Conservation (phyloP, 2,888 invertebrate genomes). For the Biston betularia region DNA sequence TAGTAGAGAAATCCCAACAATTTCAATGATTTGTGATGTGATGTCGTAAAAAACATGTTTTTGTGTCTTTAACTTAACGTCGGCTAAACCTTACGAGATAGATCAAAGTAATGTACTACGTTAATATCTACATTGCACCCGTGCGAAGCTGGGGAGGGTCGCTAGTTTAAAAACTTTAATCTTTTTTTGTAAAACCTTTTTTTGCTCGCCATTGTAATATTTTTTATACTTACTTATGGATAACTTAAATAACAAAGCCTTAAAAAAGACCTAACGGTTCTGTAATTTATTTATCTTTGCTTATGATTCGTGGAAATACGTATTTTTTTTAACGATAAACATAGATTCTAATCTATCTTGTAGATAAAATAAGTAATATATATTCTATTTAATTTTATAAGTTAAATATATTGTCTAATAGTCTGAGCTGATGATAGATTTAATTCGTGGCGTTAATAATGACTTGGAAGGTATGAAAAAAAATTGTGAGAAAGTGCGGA, state of each 20-base stretch:
- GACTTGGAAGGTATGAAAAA: not conserved
- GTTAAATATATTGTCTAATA: constrained; percentile 59
- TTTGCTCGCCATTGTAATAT: constrained; percentile 2
- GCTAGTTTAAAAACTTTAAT: too few relatives aligned
- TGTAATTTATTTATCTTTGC: constrained; percentile 25
- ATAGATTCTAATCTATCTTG: constrained; percentile 39
- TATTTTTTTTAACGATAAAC: constrained; percentile 37
- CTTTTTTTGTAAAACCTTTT: too few relatives aligned
- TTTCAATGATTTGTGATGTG: too few relatives aligned
- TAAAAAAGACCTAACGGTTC: constrained; percentile 22
- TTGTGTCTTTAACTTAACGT: too few relatives aligned
- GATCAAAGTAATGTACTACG: too few relatives aligned
- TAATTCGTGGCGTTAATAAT: not conserved
- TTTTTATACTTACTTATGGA: constrained; percentile 5
- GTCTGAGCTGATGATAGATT: constrained; percentile 5
- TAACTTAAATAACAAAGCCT: constrained; percentile 6
- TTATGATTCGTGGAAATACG: constrained; percentile 31
- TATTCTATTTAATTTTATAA: constrained; percentile 46
- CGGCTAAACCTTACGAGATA: too few relatives aligned
- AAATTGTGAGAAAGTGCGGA: not conserved
- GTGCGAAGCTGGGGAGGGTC: too few relatives aligned
- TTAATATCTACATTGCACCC: too few relatives aligned
- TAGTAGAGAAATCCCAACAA: too few relatives aligned
- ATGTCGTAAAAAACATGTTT: too few relatives aligned
- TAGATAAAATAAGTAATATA: constrained; percentile 38